Evolutionary conservation across 1,140 invertebrate genomes (phyloP), one percentile per base, ranked within the genome.

Genomic region (Aphaenogaster rudis): DNA sequence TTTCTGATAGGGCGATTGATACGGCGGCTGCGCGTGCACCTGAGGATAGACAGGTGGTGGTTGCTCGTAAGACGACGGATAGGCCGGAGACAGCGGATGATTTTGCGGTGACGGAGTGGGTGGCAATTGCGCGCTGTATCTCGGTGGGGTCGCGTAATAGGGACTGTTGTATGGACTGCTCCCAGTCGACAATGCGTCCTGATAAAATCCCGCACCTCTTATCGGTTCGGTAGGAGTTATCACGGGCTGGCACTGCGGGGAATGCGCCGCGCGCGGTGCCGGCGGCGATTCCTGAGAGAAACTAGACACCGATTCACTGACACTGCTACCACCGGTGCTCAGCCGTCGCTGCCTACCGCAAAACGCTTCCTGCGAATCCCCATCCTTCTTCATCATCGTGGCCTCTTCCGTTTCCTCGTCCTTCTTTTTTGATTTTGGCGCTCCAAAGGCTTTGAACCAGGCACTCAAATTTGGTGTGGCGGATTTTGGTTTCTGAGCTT

Each of bases 381-480:
- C 87, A 50, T 94, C 93, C 21, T 94, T 94, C 57, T 95, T 95
- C 7, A 28, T 61, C 1, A 28, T 61, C 1, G 74, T 45, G 0
- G 54, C 42, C 72, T 94, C 93, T 48, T 94, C 94, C 0, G 91
- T 72, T n/a, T 95, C 94, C 28, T 95, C 95, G 1, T 95, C 93
- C 59, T 95, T 95, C 80, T 95, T 95, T 86, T 95, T 95, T 8
- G 94, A 95, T 91, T 97, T 98, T 7, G 98, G 98, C 0, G 97
- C 97, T 59, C 98, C 98, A 94, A 98, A 98, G 0, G 98, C 98
- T 95, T 98, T 98, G 76, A 98, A 98, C 98, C 98, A 98, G 15
- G 98, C 98, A 94, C 97, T 98, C 61, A 98, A 96, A 95, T 98
- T 98, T 0, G 98, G 98, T 71, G 98, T 98, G 21, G 97, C 97